A percentile compares a stretch with the other conserved stretches of the same genome.
phyloP scores from a whole-genome alignment of 2,113 vertebrate species.

The Mobula hypostoma region DNA sequence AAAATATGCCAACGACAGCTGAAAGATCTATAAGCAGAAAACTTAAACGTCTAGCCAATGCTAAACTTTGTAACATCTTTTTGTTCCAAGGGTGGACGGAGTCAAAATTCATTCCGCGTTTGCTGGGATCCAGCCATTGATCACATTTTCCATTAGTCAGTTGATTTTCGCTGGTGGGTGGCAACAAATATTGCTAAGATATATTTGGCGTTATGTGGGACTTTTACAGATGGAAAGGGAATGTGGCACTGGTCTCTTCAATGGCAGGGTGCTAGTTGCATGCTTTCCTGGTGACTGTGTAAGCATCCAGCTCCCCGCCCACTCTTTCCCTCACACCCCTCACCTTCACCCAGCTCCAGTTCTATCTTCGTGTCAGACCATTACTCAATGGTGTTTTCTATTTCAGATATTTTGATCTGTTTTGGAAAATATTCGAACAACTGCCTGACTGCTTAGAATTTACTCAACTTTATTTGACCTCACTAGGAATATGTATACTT shows the following conservation, averaged over 20 bases:
- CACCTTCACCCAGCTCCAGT: background rate
- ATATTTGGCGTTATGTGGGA: conserved; percentile 56
- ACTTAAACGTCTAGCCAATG: conserved; percentile 51
- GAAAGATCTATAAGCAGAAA: conserved; percentile 72
- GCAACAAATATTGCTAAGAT: conserved; percentile 28
- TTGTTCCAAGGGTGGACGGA: background rate
- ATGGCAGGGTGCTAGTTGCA: conserved; percentile 68
- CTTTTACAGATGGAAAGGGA: conserved; percentile 71
- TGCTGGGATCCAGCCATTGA: conserved; percentile 39
- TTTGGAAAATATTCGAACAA: conserved; percentile 33
- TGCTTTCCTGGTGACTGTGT: conserved; percentile 77
- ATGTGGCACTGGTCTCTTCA: conserved; percentile 77
- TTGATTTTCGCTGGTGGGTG: conserved; percentile 48
- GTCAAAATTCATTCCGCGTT: background rate
- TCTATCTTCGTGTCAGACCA: background rate
- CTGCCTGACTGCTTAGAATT: background rate
- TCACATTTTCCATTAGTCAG: conserved; percentile 51
- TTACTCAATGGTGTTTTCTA: conserved; percentile 10
- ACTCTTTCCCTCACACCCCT: conserved; percentile 50
- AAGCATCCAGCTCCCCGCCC: conserved; percentile 51
- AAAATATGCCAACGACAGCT: conserved; percentile 66
- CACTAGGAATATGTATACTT: background rate
- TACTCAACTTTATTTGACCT: background rate
- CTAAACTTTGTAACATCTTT: conserved; percentile 41
- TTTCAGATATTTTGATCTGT: conserved; percentile 32